A percentile compares a stretch with the other conserved stretches of the same genome.
Evolutionary conservation across 1,140 invertebrate species (phyloP).

Genomic region (Lucilia cuprina): DNA sequence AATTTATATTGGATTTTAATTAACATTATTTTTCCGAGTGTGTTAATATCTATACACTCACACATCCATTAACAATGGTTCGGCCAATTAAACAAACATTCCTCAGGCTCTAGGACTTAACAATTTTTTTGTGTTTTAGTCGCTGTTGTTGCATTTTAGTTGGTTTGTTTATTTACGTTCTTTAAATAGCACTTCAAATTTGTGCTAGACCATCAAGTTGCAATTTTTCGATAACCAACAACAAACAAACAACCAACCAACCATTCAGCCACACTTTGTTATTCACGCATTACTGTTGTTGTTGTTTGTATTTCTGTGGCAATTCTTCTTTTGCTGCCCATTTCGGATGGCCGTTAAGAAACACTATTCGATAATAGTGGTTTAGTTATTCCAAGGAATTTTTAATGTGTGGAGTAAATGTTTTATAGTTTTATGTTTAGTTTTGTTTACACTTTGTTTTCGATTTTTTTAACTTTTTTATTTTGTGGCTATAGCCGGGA

Average conservation of each 20-base stretch:
- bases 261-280: neutral
- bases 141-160: no score
- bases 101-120: constrained; percentile 1
- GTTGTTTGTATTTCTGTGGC: neutral
- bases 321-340: neutral
- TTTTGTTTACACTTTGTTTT: neutral
- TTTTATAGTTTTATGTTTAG: neutral
- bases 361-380: neutral
- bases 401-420: neutral
- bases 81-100: constrained; percentile 17
- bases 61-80: neutral
- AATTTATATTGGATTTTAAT: neutral
- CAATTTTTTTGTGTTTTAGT: neutral
- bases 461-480: no score
- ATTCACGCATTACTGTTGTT: neutral
- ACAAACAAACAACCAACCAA: no score
- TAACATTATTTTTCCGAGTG: neutral
- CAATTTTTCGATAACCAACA: constrained; percentile 5
- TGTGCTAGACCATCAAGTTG: constrained; percentile 9
- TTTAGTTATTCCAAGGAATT: neutral
- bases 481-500: neutral
- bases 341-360: neutral
- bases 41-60: neutral
- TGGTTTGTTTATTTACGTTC: neutral
- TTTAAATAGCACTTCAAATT: neutral